phyloP scores from a whole-genome alignment of 2,797 vertebrate genomes.

The Aselliscus stoliczkanus region DNA sequence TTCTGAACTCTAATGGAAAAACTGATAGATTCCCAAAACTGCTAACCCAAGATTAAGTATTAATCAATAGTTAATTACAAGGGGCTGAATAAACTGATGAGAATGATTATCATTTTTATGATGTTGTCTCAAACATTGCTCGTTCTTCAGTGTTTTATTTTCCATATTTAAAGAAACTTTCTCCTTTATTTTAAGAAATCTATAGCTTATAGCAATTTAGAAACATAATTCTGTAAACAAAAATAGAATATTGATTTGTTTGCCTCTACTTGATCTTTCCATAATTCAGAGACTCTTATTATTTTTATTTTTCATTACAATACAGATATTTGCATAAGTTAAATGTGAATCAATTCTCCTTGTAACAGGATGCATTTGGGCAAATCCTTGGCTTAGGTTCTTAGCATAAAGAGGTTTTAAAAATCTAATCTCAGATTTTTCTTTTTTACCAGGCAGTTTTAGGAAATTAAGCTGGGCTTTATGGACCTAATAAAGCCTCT shows the following conservation, averaged over 20 bases:
- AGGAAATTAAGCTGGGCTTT: background rate
- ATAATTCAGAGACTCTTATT: background rate
- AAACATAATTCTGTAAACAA: background rate
- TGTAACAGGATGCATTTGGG: background rate
- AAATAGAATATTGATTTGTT: background rate
- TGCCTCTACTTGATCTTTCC: background rate
- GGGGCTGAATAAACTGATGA: background rate
- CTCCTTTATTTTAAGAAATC: background rate
- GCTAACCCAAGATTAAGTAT: background rate
- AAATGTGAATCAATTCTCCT: background rate
- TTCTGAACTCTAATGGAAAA: background rate
- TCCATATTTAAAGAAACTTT: background rate
- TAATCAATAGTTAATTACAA: background rate
- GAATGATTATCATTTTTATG: background rate
- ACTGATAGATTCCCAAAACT: background rate
- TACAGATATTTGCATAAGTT: background rate
- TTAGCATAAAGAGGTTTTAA: background rate
- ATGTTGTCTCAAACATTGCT: background rate
- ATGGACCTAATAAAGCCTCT: background rate
- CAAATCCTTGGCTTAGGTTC: background rate
- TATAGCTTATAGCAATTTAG: background rate
- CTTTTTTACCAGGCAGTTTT: background rate
- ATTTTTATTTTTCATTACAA: background rate
- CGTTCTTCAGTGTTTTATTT: background rate
- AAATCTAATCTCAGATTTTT: background rate